Percentiles rank a stretch among this genome's conserved stretches.
Evolutionary conservation across 2,888 invertebrate genomes (phyloP).

Genomic region (Apodemia mormo): DNA sequence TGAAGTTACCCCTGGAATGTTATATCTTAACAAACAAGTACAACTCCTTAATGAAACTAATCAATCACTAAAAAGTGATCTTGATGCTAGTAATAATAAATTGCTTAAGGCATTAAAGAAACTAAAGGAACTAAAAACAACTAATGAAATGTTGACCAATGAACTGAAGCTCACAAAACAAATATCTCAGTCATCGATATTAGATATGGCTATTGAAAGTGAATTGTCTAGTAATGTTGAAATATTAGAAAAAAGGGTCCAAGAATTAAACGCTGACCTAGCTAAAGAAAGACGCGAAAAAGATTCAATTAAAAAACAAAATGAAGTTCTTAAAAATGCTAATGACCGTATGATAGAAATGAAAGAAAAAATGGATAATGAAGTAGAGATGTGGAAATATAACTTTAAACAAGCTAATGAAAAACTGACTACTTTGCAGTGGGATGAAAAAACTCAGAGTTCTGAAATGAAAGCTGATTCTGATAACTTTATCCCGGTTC

Average conservation of each 20-base stretch:
- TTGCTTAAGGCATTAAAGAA: slow-evolving; percentile 91
- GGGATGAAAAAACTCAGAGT: slow-evolving; percentile 30
- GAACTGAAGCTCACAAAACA: slow-evolving; percentile 79
- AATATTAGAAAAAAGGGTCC: slow-evolving; percentile 84
- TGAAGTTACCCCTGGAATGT: slow-evolving; percentile 65
- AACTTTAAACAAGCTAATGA: slow-evolving; percentile 86
- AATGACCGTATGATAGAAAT: slow-evolving; percentile 90
- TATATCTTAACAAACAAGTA: slow-evolving; percentile 82
- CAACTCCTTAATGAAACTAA: slow-evolving; percentile 81
- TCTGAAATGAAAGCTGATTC: neutral
- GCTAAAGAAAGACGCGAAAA: slow-evolving; percentile 85
- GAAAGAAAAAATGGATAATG: slow-evolving; percentile 91
- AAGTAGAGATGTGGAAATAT: slow-evolving; percentile 87
- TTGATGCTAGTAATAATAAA: slow-evolving; percentile 85
- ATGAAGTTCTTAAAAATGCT: slow-evolving; percentile 87
- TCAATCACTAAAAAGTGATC: slow-evolving; percentile 81
- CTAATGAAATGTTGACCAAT: slow-evolving; percentile 82
- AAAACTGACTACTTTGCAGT: slow-evolving; percentile 78
- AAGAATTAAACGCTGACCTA: slow-evolving; percentile 80
- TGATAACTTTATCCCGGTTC: slow-evolving; percentile 28
- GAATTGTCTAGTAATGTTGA: slow-evolving; percentile 87
- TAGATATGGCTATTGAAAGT: slow-evolving; percentile 90
- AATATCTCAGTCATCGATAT: slow-evolving; percentile 80
- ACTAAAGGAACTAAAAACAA: slow-evolving; percentile 89
- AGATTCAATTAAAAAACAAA: slow-evolving; percentile 84